These are phyloP conservation scores for Nasua narica DNA, from an alignment of 2,797 vertebrate genomes.

Conservation along the genomic window DNA sequence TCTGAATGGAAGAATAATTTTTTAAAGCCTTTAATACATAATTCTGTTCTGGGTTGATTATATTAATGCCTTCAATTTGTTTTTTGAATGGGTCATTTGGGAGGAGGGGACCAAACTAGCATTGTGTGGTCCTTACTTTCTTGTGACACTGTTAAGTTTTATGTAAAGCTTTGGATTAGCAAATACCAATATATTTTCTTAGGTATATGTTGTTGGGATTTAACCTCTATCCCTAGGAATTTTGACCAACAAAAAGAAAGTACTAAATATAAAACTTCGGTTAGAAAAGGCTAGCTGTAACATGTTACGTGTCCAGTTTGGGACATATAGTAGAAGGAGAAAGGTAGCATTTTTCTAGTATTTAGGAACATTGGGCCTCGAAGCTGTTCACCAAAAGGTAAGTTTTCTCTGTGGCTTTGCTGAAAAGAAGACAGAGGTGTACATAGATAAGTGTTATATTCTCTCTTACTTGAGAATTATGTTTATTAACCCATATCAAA, in stretches of 20 bases:
- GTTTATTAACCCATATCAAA: neutral
- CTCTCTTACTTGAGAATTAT: constrained; percentile 18
- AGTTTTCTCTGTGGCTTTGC: constrained; percentile 66
- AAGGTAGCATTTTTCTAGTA: constrained; percentile 48
- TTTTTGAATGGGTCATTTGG: constrained; percentile 49
- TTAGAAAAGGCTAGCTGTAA: constrained; percentile 51
- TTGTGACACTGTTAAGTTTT: constrained; percentile 38
- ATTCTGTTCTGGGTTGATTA: constrained; percentile 45
- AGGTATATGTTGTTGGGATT: constrained; percentile 27
- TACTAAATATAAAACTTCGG: neutral
- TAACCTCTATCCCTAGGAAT: constrained; percentile 11
- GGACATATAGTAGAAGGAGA: neutral
- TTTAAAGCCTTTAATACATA: constrained; percentile 38
- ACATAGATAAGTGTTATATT: neutral
- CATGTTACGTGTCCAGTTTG: neutral
- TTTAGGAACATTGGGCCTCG: constrained; percentile 40
- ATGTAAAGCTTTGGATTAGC: constrained; percentile 42
- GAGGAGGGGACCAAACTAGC: constrained; percentile 5
- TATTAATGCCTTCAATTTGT: constrained; percentile 41
- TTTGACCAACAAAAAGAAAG: neutral
- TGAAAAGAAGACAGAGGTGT: constrained; percentile 9
- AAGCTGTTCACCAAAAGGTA: constrained; percentile 64
- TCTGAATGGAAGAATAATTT: constrained; percentile 56
- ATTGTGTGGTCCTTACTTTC: constrained; percentile 55
- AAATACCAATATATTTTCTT: constrained; percentile 28